A percentile compares a stretch with the other conserved stretches of the same genome.
phyloP scores from a whole-genome alignment of 2,797 vertebrate species.

The Anniella stebbinsi region DNA sequence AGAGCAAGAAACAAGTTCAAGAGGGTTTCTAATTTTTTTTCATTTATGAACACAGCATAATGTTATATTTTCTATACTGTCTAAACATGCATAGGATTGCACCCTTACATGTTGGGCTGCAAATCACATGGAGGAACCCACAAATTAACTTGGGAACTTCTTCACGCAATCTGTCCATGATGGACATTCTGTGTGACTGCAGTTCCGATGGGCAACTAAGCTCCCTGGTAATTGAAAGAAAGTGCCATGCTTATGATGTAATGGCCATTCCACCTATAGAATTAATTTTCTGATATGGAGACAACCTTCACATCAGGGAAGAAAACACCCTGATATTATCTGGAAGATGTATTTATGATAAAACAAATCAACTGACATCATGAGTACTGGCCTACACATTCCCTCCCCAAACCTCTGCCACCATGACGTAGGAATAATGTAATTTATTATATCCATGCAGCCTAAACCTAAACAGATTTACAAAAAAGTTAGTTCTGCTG shows the following conservation, averaged over 20 bases:
- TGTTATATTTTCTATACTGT: background rate
- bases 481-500: background rate
- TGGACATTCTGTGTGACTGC: background rate
- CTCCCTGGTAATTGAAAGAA: background rate
- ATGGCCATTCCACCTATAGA: background rate
- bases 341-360: background rate
- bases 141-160: background rate
- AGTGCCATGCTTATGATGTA: background rate
- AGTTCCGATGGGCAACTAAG: background rate
- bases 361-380: conserved; percentile 4
- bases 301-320: background rate
- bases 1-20: background rate
- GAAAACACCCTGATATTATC: background rate
- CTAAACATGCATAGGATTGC: background rate
- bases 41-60: background rate
- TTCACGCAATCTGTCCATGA: background rate
- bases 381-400: too few species aligned
- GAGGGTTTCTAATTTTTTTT: too few species aligned
- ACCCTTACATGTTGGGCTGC: background rate
- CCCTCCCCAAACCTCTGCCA: background rate
- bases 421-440: background rate
- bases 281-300: background rate
- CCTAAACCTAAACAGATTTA: background rate
- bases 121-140: background rate
- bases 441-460: background rate